These are phyloP conservation scores for Caerostris darwini DNA, from an alignment of 1,140 invertebrate genomes.

Conservation along the genomic window DNA sequence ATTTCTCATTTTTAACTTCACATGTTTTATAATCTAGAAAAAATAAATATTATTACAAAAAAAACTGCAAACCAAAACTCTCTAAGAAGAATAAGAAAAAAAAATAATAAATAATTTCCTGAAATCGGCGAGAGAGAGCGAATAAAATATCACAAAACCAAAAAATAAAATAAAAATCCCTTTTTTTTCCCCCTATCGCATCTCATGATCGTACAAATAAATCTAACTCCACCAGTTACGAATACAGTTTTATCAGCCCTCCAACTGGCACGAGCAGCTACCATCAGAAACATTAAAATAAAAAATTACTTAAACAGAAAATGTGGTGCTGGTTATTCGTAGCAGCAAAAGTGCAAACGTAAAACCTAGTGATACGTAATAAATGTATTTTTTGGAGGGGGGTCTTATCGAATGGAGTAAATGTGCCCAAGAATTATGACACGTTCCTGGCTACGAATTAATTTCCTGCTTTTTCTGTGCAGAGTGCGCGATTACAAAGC, in stretches of 20 bases:
- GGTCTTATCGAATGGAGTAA: constrained; percentile 69
- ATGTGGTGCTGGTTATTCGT: not conserved
- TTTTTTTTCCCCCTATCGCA: constrained; percentile 59
- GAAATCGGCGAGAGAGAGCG: constrained; percentile 11
- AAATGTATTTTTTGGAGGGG: constrained; percentile 77
- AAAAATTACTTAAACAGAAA: constrained; percentile 63
- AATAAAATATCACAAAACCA: constrained; percentile 36
- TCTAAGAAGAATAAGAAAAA: not conserved
- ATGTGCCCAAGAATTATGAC: constrained; percentile 76
- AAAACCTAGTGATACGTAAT: constrained; percentile 76
- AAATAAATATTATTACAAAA: constrained; percentile 6
- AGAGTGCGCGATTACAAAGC: constrained; percentile 68
- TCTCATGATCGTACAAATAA: constrained; percentile 72
- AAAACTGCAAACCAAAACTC: not conserved
- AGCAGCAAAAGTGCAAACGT: constrained; percentile 63
- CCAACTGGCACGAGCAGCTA: constrained; percentile 29
- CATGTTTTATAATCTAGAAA: not conserved
- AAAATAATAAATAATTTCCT: constrained; percentile 27
- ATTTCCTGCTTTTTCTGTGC: constrained; percentile 75
- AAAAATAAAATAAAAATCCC: too few relatives aligned
- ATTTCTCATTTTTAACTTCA: not conserved
- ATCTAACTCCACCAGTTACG: constrained; percentile 71
- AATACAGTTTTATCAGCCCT: constrained; percentile 74
- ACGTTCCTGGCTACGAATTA: constrained; percentile 72
- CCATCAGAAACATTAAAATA: constrained; percentile 51